Base-by-base conservation (phyloP, 2,113 vertebrate genomes). In the Ageneiosus marmoratus region DNA sequence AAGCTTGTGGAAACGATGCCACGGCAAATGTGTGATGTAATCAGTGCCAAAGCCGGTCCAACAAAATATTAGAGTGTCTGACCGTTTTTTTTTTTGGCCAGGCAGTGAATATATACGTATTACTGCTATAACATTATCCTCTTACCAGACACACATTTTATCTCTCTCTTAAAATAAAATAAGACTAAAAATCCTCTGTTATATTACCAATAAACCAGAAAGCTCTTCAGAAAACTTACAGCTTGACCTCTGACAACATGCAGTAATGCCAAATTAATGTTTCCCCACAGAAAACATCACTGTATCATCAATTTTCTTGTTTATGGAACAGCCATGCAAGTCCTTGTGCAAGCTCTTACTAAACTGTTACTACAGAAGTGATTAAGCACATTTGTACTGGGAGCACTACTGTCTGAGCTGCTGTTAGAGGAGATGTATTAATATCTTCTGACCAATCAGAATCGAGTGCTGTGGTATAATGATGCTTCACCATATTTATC, bases 391-490 rank as follows among this genome's bases (percentile, higher is more conserved):
- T 46, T 27, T 12, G 20, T 44, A 70, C 24, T 41, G 2, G 4
- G 37, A 8, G 41, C 11, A 72, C 22, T 46, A 44, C 37, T 24
- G 10, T 44, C 20, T 10, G 4, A 69, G 22, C 20, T 44, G 20
- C 18, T 10, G 15, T 73, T 1, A n/a, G 8, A 27, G 5, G 46
- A 44, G 1, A 70, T 24, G 44, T 24, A 69, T 41, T 69, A 11
- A 70, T 44, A 51, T 74, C 15, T 51, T 51, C 27, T 74, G 27
- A 55, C 29, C 50, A 55, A 55, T 55, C 18, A 51, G 73, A 76
- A 76, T 32, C 1, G n/a, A 73, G 24, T 15, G 69, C 69, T 48
- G 27, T 51, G 72, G 48, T 74, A 74, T 74, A 51, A 32, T 74
- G 15, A 51, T 10, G n/a, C 16, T 46, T 29, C 50, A 1, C 44